Evolutionary conservation across 23 tunicate genomes (phyloP), one percentile per base, ranked within the genome.

Genomic region (Diplosoma virens): DNA sequence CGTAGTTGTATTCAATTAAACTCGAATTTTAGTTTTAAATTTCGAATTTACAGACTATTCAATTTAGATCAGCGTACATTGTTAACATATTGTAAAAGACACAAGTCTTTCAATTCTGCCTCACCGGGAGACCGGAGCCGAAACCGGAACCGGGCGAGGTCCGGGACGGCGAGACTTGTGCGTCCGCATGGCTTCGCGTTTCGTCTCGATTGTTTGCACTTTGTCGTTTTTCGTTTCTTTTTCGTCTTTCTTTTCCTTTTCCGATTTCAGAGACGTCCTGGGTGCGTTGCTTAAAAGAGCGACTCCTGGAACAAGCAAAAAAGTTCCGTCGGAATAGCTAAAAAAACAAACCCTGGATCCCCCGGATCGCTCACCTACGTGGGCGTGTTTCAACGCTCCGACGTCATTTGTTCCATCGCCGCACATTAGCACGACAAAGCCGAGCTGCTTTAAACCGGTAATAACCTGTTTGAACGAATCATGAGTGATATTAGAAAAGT

Each of bases 361-460:
- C n/a, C n/a, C n/a, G n/a, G n/a, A n/a, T n/a, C n/a, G 79, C 97
- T 74, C 0, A 92, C 99, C 99, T 54, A 94, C 95, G 52, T 94
- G 83, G 16, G 95, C 88, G 50, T 94, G 99, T 45, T 88, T 87
- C 36, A 94, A 76, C 30, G 99, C 99, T 50, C 99, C 99, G 33
- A 94, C 99, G 85, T 94, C 99, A 59, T 94, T 94, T 11, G 99
- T 94, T 33, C 99, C 99, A 84, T 94, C 99, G 30, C 99, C 99
- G 76, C 99, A 94, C 99, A 94, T 94, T 17, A 94, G 46, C 4
- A 88, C 89, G 34, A 80, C 67, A 33, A 87, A 94, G 2, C 91
- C 91, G 25, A 79, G 83, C 54, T 79, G 83, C 76, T 94, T 88
- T 52, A 94, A 58, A 20, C 58, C 36, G 33, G 81, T 67, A 6